Evolutionary conservation across 30 jellyfish, hydroid and myxozoan species (phyloP), one percentile per base, ranked within the genome.

Genomic region (Sanderia malayensis): DNA sequence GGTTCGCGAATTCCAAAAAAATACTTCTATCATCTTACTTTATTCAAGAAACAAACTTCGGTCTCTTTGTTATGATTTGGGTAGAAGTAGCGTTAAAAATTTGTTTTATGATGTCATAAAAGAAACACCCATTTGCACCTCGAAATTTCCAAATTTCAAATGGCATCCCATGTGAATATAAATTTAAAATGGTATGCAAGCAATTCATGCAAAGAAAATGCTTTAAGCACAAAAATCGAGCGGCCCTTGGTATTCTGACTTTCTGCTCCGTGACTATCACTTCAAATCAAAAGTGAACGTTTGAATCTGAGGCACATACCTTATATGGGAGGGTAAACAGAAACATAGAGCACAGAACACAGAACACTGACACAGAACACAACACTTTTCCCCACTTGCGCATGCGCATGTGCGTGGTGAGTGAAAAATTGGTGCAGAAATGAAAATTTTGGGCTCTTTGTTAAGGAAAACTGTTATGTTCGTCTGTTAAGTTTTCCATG

Each of bases 261-360:
- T 41, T 41, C 55, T 41, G 55, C 55, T 41, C 55, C 55, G 11
- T 41, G 55, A 41, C 55, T n/a, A n/a, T n/a, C n/a, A n/a, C n/a
- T n/a, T n/a, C n/a, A n/a, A n/a, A n/a, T n/a, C n/a, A n/a, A n/a
- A n/a, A n/a, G n/a, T n/a, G n/a, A n/a, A n/a, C n/a, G n/a, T n/a
- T n/a, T n/a, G n/a, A n/a, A n/a, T n/a, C n/a, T n/a, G n/a, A n/a
- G n/a, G n/a, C n/a, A n/a, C n/a, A n/a, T n/a, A n/a, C n/a, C n/a
- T n/a, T n/a, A n/a, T n/a, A n/a, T n/a, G n/a, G n/a, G n/a, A n/a
- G n/a, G n/a, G n/a, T n/a, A n/a, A n/a, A n/a, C n/a, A n/a, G n/a
- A n/a, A n/a, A n/a, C n/a, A n/a, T n/a, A n/a, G n/a, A n/a, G n/a
- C n/a, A n/a, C n/a, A n/a, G n/a, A n/a, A n/a, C n/a, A n/a, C n/a